Conservation (phyloP, 64 coral and sea anemone species). For the Catalaphyllia jardinei region DNA sequence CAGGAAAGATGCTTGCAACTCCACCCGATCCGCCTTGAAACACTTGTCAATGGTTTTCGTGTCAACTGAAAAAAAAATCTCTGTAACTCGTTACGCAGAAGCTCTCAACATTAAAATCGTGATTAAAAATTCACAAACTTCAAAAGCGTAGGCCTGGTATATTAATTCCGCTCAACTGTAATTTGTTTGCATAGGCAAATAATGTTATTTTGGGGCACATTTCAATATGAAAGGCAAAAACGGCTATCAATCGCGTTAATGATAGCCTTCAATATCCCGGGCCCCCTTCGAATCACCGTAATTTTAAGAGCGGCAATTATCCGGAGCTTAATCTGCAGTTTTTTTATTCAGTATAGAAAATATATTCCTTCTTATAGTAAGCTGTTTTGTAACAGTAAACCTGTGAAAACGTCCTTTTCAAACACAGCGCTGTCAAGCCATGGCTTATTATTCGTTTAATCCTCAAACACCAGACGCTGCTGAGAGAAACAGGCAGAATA, state of each 20-base stretch:
- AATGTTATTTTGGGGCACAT: slow-evolving; percentile 5
- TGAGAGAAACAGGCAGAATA: neutral
- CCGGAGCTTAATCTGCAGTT: neutral
- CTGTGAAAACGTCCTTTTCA: too few relatives aligned
- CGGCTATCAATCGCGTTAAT: slow-evolving; percentile 17
- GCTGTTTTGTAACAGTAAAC: too few relatives aligned
- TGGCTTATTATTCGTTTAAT: neutral
- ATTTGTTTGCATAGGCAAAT: slow-evolving; percentile 30
- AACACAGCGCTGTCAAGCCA: neutral
- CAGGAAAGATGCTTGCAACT: too few relatives aligned
- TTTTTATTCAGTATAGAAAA: neutral
- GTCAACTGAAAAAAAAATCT: neutral
- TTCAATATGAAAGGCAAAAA: slow-evolving; percentile 40
- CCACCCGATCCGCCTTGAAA: neutral
- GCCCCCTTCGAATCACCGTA: neutral
- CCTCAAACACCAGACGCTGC: neutral
- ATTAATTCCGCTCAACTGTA: slow-evolving; percentile 34
- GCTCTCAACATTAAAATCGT: neutral
- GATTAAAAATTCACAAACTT: slow-evolving; percentile 20
- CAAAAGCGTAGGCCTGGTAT: neutral
- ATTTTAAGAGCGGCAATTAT: slow-evolving; percentile 25
- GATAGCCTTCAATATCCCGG: neutral
- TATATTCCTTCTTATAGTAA: neutral
- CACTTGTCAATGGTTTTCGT: neutral
- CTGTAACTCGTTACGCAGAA: neutral